phyloP scores from a whole-genome alignment of 2,888 invertebrate genomes.

The Noctuana brunneofusca region DNA sequence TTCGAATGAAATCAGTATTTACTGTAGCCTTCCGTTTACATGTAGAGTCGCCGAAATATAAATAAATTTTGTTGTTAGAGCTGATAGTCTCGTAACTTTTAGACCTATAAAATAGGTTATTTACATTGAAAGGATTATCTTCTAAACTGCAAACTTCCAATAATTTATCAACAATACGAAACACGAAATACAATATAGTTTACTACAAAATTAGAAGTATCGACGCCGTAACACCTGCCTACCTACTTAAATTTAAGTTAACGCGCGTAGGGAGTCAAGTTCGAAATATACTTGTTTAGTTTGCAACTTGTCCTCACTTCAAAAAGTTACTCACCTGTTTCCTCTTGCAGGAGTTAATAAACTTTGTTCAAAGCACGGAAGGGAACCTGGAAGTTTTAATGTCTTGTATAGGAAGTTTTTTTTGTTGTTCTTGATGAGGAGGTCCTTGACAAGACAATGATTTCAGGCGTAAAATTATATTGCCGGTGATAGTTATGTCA shows the following conservation, averaged over 20 bases:
- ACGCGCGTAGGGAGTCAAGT: slow-evolving; percentile 38
- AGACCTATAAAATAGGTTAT: neutral
- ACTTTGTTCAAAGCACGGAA: slow-evolving; percentile 23
- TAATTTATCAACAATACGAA: no score
- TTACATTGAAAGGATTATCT: neutral
- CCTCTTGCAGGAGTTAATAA: slow-evolving; percentile 28
- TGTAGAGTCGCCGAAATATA: neutral
- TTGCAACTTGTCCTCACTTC: slow-evolving; percentile 31
- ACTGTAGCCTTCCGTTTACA: neutral
- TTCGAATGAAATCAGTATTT: slow-evolving; percentile 12
- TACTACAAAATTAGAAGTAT: no score
- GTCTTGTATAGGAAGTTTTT: neutral
- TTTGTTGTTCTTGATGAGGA: neutral
- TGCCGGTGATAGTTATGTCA: neutral
- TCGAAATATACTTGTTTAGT: slow-evolving; percentile 49
- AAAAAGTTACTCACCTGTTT: slow-evolving; percentile 33
- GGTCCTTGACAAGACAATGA: neutral
- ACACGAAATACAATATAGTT: no score
- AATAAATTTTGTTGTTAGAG: neutral
- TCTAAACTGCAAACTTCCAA: no score
- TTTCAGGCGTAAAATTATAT: neutral
- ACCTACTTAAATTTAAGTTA: slow-evolving; percentile 12
- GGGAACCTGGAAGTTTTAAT: slow-evolving; percentile 29
- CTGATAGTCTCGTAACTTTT: neutral
- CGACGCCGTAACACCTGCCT: neutral